phyloP scores from a whole-genome alignment of 2,797 vertebrate species.

The Crax fasciolata region DNA sequence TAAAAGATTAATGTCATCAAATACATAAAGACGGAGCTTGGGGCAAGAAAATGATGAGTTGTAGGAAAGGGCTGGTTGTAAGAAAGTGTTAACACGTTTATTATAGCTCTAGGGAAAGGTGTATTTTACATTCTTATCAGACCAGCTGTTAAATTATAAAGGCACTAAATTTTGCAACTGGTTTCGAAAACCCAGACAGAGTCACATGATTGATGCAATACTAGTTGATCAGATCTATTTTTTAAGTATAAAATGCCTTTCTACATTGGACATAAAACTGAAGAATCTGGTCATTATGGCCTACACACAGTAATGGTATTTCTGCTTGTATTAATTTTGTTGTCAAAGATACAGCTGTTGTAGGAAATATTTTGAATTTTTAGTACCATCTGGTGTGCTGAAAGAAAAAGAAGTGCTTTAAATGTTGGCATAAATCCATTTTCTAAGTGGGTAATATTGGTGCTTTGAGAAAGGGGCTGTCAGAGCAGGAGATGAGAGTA shows the following conservation, averaged over 20 bases:
- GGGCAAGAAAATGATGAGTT: slow-evolving; percentile 74
- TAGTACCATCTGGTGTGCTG: slow-evolving; percentile 88
- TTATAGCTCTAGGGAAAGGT: slow-evolving; percentile 78
- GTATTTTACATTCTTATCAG: slow-evolving; percentile 76
- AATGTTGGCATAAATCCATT: slow-evolving; percentile 76
- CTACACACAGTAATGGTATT: slow-evolving; percentile 65
- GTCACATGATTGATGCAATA: slow-evolving; percentile 43
- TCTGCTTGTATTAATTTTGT: slow-evolving; percentile 85
- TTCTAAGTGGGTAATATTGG: slow-evolving; percentile 79
- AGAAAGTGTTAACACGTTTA: slow-evolving; percentile 79
- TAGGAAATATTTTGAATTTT: slow-evolving; percentile 85
- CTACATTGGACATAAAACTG: slow-evolving; percentile 64
- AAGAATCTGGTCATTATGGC: slow-evolving; percentile 77
- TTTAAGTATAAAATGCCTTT: slow-evolving; percentile 50
- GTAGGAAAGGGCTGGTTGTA: slow-evolving; percentile 70
- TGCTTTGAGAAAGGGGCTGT: slow-evolving; percentile 71
- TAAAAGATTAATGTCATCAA: slow-evolving; percentile 82
- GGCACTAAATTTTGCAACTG: slow-evolving; percentile 24
- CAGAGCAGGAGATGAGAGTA: slow-evolving; percentile 56
- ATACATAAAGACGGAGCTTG: slow-evolving; percentile 72
- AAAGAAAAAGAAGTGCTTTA: slow-evolving; percentile 80
- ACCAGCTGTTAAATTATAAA: slow-evolving; percentile 77
- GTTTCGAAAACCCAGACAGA: slow-evolving; percentile 51
- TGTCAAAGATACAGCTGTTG: slow-evolving; percentile 89
- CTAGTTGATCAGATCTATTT: slow-evolving; percentile 47